Evolutionary conservation across 2,113 vertebrate species (phyloP), one percentile per base, ranked within the genome.

Genomic region (Aphyosemion australe): DNA sequence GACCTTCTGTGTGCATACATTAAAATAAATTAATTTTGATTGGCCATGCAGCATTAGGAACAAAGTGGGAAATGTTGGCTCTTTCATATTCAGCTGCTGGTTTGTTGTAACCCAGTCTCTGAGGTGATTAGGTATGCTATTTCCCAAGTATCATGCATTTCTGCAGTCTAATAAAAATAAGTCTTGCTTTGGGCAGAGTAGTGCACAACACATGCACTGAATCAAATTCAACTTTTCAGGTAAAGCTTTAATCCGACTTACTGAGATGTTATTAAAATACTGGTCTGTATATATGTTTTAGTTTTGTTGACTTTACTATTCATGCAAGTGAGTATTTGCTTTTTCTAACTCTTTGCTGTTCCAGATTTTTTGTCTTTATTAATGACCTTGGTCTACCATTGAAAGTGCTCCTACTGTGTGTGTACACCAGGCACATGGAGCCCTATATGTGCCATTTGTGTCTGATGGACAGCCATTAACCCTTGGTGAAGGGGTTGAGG

Each of bases 1-100:
- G 90, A 93, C 92, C 90, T 94, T 94, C 90, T 90, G 68, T 92
- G 84, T 91, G 90, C 88, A 90, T 93, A 82, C 83, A 94, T 94
- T 94, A 93, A 78, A 93, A 92, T 94, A 92, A 86, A 93, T 94
- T 93, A 91, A 90, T 88, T 93, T 88, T 93, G 90, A 94, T 91
- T 93, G 87, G 84, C 86, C 74, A 76, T 72, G 80, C 85, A 89
- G 82, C 88, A 91, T 74, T 90, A 85, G 80, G 87, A 93, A 92
- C 90, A 86, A 88, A 88, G 82, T 72, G 12, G 84, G 69, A 84
- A 91, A 87, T 78, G 89, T 87, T 74, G 39, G 64, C 74, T 72
- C 76, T 89, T 85, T 88, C 78, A 82, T 89, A 89, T 92, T 86
- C 87, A 71, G 74, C 74, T 78, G 76, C 78, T 80, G 54, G 72